Base-by-base conservation (phyloP, 2,113 vertebrate genomes). In the Oostethus manadensis region DNA sequence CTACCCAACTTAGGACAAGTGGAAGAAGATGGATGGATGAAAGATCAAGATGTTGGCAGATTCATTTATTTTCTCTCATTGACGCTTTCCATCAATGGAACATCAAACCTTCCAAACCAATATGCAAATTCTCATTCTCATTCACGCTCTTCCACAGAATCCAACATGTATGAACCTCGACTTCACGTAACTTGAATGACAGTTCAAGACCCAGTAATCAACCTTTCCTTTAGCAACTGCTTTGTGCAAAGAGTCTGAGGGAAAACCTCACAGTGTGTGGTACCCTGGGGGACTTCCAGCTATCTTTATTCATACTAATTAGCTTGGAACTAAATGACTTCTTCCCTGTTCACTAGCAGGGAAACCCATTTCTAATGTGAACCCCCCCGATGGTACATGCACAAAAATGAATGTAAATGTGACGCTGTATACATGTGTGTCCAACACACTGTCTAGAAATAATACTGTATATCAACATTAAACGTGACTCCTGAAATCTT, bases 281-380 rank as follows among this genome's bases (percentile, higher is more conserved):
- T 64, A 71, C 64, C 82, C 81, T 58, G 48, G 59, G 86, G 85
- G 82, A 78, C 71, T 69, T 68, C 23, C 10, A 64, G 67, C 71
- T 67, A 84, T 86, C 74, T 81, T 85, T 84, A 85, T 84, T 86
- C 80, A 80, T 83, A 77, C 80, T 83, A 86, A 87, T 87, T 84
- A 80, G 71, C 66, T 80, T 79, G 68, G 76, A 77, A 78, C 75
- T 54, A 81, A 85, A 79, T 88, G 85, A 87, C 76, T 76, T 84
- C 70, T 64, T 80, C 74, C 78, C 73, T 65, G 65, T 61, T 85
- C 73, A 86, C 82, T 85, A 78, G 66, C 66, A 73, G 64, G 77
- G 66, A 75, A 78, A 63, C 67, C 76, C 76, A 73, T 82, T 69
- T 76, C 56, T 76, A 79, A 81, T 80, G 77, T 66, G 66, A 64